Evolutionary conservation across 2,888 invertebrate genomes (phyloP).

Genomic region (Pyrocoelia pectoralis): DNA sequence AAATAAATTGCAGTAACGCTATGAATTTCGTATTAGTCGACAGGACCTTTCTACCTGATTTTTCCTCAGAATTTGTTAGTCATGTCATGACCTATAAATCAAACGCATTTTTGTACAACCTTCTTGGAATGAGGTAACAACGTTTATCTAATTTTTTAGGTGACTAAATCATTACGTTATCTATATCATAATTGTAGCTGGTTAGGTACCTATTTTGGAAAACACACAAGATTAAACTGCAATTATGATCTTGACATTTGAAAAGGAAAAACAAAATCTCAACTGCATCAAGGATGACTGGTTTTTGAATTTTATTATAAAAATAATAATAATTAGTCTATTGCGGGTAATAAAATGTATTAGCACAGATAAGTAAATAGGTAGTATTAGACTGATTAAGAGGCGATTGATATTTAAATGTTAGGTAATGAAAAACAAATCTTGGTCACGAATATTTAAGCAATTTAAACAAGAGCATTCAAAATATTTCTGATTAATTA

Average conservation of each 20-base stretch:
- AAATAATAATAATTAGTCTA: neutral
- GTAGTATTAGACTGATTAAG: too few species aligned
- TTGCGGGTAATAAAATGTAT: neutral
- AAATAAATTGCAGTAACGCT: too few species aligned
- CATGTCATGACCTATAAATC: too few species aligned
- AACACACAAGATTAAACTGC: constrained; percentile 4
- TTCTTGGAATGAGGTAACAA: too few species aligned
- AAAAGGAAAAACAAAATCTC: neutral
- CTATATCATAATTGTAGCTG: neutral
- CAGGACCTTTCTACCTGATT: too few species aligned
- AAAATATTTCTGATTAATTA: neutral
- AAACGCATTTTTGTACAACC: too few species aligned
- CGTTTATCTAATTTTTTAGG: neutral
- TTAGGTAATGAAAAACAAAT: neutral
- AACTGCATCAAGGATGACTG: constrained; percentile 22
- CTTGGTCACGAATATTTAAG: neutral
- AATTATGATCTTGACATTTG: constrained; percentile 11
- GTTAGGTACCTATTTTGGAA: neutral
- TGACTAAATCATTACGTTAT: constrained; percentile 3
- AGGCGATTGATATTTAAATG: too few species aligned
- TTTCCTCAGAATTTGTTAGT: too few species aligned
- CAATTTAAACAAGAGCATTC: neutral
- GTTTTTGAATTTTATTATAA: neutral
- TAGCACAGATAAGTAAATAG: neutral
- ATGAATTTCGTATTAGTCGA: too few species aligned